Percentiles rank a stretch among this genome's conserved stretches.
Conservation (phyloP, 2,113 vertebrate species). For the Rhipidura dahli region DNA sequence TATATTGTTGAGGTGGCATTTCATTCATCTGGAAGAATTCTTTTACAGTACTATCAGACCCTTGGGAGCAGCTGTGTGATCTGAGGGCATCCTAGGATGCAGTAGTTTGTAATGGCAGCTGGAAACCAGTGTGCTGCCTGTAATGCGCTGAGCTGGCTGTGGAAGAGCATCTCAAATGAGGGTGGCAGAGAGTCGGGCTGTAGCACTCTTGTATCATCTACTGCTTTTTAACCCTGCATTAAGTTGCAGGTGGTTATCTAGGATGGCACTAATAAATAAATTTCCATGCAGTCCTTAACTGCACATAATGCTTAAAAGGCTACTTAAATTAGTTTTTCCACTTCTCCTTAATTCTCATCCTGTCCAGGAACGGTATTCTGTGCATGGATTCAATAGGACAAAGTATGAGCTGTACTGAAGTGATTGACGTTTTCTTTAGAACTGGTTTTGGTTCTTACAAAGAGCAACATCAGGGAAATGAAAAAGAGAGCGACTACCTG, state of each 20-base stretch:
- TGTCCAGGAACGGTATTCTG: not conserved
- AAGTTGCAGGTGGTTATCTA: not conserved
- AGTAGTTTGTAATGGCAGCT: not conserved
- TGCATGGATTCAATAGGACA: not conserved
- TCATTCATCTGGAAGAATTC: not conserved
- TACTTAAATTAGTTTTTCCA: not conserved
- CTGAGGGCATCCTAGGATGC: not conserved
- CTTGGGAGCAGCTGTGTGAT: not conserved
- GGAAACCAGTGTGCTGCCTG: not conserved
- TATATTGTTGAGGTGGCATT: not conserved
- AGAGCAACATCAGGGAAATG: not conserved
- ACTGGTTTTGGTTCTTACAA: not conserved
- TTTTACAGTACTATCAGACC: not conserved
- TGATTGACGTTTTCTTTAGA: not conserved
- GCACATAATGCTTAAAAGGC: not conserved
- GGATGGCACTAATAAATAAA: not conserved
- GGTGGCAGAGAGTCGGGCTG: not conserved
- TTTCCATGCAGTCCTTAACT: not conserved
- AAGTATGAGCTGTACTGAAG: not conserved
- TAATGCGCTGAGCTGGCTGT: not conserved
- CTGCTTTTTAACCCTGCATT: not conserved
- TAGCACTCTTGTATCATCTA: fast-evolving
- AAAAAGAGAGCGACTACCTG: not conserved
- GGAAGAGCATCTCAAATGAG: not conserved
- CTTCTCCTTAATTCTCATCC: not conserved